Conservation (phyloP, 2,113 vertebrate genomes). For the Podiceps cristatus region DNA sequence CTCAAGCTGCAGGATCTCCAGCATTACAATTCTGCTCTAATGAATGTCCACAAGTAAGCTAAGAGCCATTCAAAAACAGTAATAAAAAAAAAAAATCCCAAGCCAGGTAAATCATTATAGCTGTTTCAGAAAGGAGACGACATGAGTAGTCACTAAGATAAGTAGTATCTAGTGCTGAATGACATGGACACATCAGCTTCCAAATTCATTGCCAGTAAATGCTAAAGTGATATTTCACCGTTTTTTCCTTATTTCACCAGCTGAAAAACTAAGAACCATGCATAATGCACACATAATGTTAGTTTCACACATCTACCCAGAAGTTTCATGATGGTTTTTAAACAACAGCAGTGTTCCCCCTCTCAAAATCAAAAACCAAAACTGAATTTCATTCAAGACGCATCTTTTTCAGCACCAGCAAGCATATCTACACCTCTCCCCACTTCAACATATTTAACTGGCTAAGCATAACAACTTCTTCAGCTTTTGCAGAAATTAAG, state of each 20-base stretch:
- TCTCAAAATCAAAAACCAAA: not conserved
- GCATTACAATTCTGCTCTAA: not conserved
- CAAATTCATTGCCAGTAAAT: not conserved
- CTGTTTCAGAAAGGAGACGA: not conserved
- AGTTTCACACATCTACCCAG: not conserved
- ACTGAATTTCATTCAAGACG: not conserved
- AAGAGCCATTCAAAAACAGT: not conserved
- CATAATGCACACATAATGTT: not conserved
- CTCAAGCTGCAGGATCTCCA: not conserved
- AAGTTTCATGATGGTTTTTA: not conserved
- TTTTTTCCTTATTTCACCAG: not conserved
- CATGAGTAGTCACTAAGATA: not conserved
- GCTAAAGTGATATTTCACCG: not conserved
- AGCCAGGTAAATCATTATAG: not conserved
- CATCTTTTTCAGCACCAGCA: not conserved
- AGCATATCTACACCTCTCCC: not conserved
- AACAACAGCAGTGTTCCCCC: not conserved
- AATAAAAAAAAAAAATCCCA: not conserved
- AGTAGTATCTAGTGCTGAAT: not conserved
- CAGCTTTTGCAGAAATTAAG: not conserved
- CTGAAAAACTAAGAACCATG: not conserved
- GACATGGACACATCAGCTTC: not conserved
- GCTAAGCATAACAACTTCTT: not conserved
- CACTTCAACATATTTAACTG: not conserved
- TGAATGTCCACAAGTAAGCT: not conserved